These are phyloP conservation scores for Styela clava DNA, from an alignment of 23 tunicate species.

Conservation along the genomic window DNA sequence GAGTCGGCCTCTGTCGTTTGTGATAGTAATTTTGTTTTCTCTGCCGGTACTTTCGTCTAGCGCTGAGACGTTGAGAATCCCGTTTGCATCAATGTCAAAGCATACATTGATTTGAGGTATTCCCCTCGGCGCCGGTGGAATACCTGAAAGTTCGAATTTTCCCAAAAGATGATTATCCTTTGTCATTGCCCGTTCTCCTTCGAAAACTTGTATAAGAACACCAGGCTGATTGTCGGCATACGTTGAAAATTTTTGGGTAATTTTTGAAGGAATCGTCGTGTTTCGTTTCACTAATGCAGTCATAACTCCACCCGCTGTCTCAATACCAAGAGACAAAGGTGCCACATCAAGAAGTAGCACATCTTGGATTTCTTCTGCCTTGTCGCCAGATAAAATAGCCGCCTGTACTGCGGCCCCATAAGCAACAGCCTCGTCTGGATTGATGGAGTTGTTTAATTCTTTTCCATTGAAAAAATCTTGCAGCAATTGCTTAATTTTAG, in stretches of 20 bases:
- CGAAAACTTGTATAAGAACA: slow-evolving; percentile 49
- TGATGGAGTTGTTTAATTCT: slow-evolving; percentile 87
- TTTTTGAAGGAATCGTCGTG: slow-evolving; percentile 25
- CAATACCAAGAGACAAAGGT: slow-evolving; percentile 21
- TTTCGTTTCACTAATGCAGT: slow-evolving; percentile 10
- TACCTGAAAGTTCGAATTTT: slow-evolving; percentile 54
- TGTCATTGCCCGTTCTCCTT: slow-evolving; percentile 41
- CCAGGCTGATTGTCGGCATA: slow-evolving; percentile 83
- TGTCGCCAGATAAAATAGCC: slow-evolving; percentile 63
- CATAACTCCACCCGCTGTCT: slow-evolving; percentile 33
- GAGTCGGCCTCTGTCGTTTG: slow-evolving; percentile 70
- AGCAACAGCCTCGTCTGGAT: slow-evolving; percentile 96
- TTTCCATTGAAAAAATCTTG: slow-evolving; percentile 27
- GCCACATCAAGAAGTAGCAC: slow-evolving; percentile 23
- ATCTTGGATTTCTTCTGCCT: slow-evolving; percentile 18
- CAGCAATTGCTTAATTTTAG: slow-evolving; percentile 13
- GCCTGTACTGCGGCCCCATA: slow-evolving; percentile 58
- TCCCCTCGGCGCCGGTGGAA: slow-evolving; percentile 98
- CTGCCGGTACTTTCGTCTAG: slow-evolving; percentile 34
- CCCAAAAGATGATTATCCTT: slow-evolving; percentile 30
- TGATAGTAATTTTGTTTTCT: slow-evolving; percentile 43
- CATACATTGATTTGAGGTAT: slow-evolving; percentile 94
- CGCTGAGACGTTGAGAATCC: slow-evolving; percentile 46
- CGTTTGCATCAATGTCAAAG: slow-evolving; percentile 86
- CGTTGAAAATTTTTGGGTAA: slow-evolving; percentile 8